phyloP scores from a whole-genome alignment of 2,797 vertebrate genomes.

The Catamblyrhynchus diadema region DNA sequence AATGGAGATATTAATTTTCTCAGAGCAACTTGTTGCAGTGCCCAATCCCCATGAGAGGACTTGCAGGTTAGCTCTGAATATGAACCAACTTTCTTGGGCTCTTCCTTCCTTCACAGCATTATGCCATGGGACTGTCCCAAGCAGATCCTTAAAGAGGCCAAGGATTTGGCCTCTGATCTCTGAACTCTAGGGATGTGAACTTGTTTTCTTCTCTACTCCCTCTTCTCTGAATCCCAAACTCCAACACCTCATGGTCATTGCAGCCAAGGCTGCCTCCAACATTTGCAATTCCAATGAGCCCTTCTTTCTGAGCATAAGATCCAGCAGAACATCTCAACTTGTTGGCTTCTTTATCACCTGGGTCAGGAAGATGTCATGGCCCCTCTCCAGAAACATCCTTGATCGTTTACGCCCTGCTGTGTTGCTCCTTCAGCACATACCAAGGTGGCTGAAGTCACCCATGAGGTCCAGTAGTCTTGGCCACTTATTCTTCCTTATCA shows the following conservation, averaged over 20 bases:
- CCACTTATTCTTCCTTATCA: not conserved
- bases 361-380: not conserved
- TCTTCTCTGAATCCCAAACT: not conserved
- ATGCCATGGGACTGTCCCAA: not conserved
- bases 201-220: not conserved
- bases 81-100: not conserved
- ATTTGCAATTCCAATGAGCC: not conserved
- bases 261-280: not conserved
- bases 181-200: not conserved
- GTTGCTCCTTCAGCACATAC: not conserved
- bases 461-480: not conserved
- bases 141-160: not conserved
- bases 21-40: not conserved
- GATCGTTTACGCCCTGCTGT: not conserved
- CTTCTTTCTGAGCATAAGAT: not conserved
- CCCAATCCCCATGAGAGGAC: not conserved
- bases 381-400: not conserved
- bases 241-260: not conserved
- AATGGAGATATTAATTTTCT: not conserved
- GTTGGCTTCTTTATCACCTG: not conserved
- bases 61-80: not conserved
- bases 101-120: not conserved
- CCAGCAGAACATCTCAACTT: not conserved
- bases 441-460: not conserved
- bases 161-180: not conserved